phyloP scores from a whole-genome alignment of 2,113 vertebrate species.

The Plotosus lineatus region DNA sequence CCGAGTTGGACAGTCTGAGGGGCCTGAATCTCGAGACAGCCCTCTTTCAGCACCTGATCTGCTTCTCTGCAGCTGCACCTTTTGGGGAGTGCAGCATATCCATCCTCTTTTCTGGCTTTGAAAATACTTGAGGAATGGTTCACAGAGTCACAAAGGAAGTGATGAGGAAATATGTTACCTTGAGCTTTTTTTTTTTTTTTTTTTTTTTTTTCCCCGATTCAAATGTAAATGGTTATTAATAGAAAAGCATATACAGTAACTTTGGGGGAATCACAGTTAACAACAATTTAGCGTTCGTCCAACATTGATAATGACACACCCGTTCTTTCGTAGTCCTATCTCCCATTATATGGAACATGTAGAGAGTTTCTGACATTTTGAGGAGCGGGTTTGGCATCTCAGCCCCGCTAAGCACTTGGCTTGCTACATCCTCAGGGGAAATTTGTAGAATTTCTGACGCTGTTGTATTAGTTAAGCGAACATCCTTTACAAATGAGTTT shows the following conservation, averaged over 20 bases:
- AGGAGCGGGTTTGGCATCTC: slow-evolving; percentile 21
- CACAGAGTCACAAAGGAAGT: slow-evolving; percentile 56
- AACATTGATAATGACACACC: background rate
- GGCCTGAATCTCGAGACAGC: slow-evolving; percentile 57
- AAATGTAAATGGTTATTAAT: background rate
- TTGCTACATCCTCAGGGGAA: background rate
- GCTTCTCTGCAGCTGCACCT: slow-evolving; percentile 70
- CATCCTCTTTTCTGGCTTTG: slow-evolving; percentile 47
- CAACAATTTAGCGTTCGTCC: background rate
- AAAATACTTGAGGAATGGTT: slow-evolving; percentile 54
- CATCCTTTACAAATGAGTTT: slow-evolving; percentile 46
- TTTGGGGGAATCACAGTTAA: background rate
- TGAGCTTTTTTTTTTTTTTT: slow-evolving; percentile 1
- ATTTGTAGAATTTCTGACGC: slow-evolving; percentile 13
- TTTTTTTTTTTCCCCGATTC: too few relatives aligned
- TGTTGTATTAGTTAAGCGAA: slow-evolving; percentile 34
- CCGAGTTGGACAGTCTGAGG: slow-evolving; percentile 45
- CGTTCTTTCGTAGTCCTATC: background rate
- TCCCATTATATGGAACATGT: background rate
- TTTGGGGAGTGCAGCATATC: slow-evolving; percentile 66
- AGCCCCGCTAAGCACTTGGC: background rate
- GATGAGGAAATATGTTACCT: slow-evolving; percentile 20
- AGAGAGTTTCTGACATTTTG: background rate
- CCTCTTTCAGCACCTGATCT: slow-evolving; percentile 76
- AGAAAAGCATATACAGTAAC: background rate